Conservation (phyloP, 2,888 invertebrate genomes). For the Ernsta delagoae region DNA sequence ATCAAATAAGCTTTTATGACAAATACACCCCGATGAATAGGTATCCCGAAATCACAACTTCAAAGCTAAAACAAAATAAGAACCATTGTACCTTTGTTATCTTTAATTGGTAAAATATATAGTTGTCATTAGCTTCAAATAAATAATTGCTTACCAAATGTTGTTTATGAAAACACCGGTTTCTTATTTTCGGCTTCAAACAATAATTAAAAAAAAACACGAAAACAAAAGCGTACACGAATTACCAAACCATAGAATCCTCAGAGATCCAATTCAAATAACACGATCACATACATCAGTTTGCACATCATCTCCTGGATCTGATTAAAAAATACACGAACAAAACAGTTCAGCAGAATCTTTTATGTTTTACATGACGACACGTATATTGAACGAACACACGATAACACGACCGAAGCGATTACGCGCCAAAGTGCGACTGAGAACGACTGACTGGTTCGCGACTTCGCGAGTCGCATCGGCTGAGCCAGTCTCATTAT, state of each 20-base stretch:
- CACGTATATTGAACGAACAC: conserved; percentile 3
- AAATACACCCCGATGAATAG: no score
- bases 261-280: background rate
- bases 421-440: conserved; percentile 70
- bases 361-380: conserved; percentile 24
- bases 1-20: no score
- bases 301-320: conserved; percentile 8
- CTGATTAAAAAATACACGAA: conserved; percentile 16
- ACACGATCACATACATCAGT: background rate
- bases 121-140: no score
- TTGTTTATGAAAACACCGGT: background rate
- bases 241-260: background rate
- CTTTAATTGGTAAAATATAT: no score
- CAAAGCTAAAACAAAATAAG: no score
- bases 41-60: no score
- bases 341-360: conserved; percentile 11
- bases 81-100: no score
- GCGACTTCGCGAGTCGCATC: background rate
- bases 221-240: background rate
- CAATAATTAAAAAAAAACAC: conserved; percentile 10
- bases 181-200: background rate
- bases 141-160: background rate
- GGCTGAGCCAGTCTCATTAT: no score
- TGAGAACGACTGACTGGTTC: conserved; percentile 41
- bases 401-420: conserved; percentile 49